A percentile compares a stretch with the other conserved stretches of the same genome.
phyloP scores from a whole-genome alignment of 2,888 invertebrate species.

The Nowickia ferox region DNA sequence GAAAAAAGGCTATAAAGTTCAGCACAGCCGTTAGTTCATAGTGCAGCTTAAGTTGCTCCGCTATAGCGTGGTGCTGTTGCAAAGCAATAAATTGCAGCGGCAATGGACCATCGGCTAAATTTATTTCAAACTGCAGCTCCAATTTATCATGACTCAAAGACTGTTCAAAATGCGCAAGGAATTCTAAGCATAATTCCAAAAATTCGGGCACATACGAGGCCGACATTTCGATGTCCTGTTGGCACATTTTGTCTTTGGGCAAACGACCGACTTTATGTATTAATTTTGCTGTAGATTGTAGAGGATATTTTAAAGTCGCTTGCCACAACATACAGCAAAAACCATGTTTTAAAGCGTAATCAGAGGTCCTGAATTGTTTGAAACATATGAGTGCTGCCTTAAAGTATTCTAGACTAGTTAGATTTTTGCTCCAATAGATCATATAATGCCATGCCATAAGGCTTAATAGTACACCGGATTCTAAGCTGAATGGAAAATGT shows the following conservation, averaged over 20 bases:
- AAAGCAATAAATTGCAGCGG: constrained; percentile 89
- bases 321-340: constrained; percentile 94
- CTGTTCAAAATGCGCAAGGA: constrained; percentile 78
- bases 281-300: constrained; percentile 90
- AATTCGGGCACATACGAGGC: constrained; percentile 86
- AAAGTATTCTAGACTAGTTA: constrained; percentile 87
- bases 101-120: constrained; percentile 81
- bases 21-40: constrained; percentile 90
- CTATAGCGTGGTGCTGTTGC: constrained; percentile 89
- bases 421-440: constrained; percentile 92
- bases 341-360: constrained; percentile 87
- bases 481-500: constrained; percentile 94
- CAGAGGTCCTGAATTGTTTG: constrained; percentile 80
- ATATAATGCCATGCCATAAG: constrained; percentile 97
- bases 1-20: constrained; percentile 91
- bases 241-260: constrained; percentile 92
- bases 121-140: constrained; percentile 81
- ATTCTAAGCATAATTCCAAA: constrained; percentile 85
- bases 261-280: constrained; percentile 92
- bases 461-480: constrained; percentile 90
- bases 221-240: constrained; percentile 89
- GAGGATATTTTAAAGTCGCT: constrained; percentile 91
- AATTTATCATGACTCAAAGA: constrained; percentile 80
- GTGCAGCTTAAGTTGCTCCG: constrained; percentile 90
- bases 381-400: constrained; percentile 89